These are phyloP conservation scores for Rhynchophorus ferrugineus DNA, from an alignment of 1,140 invertebrate genomes.

Conservation along the genomic window DNA sequence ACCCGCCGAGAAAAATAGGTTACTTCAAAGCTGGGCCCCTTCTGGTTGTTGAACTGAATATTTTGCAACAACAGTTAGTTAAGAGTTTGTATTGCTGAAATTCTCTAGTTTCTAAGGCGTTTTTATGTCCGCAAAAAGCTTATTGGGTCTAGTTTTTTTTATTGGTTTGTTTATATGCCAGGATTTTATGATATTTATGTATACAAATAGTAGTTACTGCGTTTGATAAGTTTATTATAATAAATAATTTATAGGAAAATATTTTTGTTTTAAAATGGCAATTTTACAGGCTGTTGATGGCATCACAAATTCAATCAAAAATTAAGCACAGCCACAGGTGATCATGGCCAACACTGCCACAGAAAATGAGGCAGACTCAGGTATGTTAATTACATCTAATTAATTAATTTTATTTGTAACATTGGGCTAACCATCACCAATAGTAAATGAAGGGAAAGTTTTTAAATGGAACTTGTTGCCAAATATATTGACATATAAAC, in stretches of 20 bases:
- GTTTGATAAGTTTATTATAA: neutral
- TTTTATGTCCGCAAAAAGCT: neutral
- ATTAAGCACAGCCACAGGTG: slow-evolving; percentile 24
- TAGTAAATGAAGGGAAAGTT: too few species aligned
- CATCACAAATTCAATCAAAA: slow-evolving; percentile 14
- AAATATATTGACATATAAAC: too few species aligned
- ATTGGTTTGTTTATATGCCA: too few species aligned
- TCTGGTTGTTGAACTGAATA: slow-evolving; percentile 24
- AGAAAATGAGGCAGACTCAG: slow-evolving; percentile 41
- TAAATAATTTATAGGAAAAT: neutral
- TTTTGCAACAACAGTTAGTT: slow-evolving; percentile 23
- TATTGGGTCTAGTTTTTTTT: neutral
- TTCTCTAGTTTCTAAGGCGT: neutral
- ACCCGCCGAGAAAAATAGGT: slow-evolving; percentile 21
- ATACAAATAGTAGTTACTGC: too few species aligned
- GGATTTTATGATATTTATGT: too few species aligned
- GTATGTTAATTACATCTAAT: slow-evolving; percentile 24
- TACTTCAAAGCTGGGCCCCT: slow-evolving; percentile 23
- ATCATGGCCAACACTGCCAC: slow-evolving; percentile 40
- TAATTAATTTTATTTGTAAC: too few species aligned
- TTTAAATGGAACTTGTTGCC: too few species aligned
- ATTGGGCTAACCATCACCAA: too few species aligned
- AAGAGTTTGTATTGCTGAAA: slow-evolving; percentile 10
- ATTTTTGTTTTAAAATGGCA: neutral
- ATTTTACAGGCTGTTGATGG: slow-evolving; percentile 30